Evolutionary conservation across 2,797 vertebrate genomes (phyloP).

Genomic region (Amniataba percoides): DNA sequence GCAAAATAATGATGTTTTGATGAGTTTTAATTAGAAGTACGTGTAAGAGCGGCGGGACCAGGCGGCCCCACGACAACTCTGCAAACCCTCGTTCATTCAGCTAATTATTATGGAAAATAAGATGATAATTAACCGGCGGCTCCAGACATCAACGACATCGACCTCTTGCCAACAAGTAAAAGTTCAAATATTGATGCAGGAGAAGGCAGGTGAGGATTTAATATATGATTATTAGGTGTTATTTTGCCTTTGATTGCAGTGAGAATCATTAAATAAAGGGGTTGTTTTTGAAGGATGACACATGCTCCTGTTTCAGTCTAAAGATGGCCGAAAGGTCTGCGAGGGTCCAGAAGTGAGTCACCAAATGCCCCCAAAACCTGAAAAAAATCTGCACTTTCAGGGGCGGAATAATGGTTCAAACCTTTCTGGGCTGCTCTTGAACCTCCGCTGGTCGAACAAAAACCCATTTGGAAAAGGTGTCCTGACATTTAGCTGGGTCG

Average conservation of each 20-base stretch:
- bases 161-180: slow-evolving; percentile 84
- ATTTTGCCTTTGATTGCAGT: slow-evolving; percentile 28
- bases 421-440: slow-evolving; percentile 48
- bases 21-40: slow-evolving; percentile 97
- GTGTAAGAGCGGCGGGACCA: slow-evolving; percentile 83
- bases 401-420: slow-evolving; percentile 42
- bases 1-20: slow-evolving; percentile 94
- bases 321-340: not conserved
- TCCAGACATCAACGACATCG: slow-evolving; percentile 91
- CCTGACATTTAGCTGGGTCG: slow-evolving; percentile 73
- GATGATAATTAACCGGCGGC: slow-evolving; percentile 55
- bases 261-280: slow-evolving; percentile 4
- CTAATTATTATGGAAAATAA: slow-evolving; percentile 62
- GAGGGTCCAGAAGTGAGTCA: not conserved
- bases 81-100: slow-evolving; percentile 63
- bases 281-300: slow-evolving; percentile 2
- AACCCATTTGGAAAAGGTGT: slow-evolving; percentile 49
- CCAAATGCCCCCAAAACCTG: not conserved
- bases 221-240: slow-evolving; percentile 20
- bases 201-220: slow-evolving; percentile 12
- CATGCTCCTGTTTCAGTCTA: not conserved
- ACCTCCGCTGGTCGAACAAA: slow-evolving; percentile 46
- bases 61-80: slow-evolving; percentile 88
- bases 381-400: slow-evolving; percentile 14
- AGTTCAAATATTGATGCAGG: slow-evolving; percentile 59